Conservation (phyloP, 2,888 invertebrate genomes). For the Amiota minor region DNA sequence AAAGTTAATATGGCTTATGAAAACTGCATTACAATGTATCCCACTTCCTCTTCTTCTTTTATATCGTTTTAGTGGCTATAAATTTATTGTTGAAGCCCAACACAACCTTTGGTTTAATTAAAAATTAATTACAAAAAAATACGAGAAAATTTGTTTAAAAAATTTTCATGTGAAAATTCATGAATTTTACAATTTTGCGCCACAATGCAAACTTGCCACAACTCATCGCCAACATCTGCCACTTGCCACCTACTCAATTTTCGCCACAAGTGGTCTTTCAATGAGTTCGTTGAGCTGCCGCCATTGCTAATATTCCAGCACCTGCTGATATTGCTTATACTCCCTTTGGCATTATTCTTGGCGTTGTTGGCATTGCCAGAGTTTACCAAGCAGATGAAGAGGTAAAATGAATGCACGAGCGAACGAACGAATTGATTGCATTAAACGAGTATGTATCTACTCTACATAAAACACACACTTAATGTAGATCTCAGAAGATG, state of each 20-base stretch:
- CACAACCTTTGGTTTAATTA: neutral
- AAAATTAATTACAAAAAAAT: slow-evolving; percentile 56
- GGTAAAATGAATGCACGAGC: no score
- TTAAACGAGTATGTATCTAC: neutral
- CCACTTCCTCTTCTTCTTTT: no score
- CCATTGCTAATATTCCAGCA: no score
- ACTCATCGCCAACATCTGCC: no score
- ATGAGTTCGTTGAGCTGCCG: no score
- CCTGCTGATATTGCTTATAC: neutral
- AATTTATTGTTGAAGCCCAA: no score
- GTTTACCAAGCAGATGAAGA: neutral
- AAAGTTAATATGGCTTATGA: no score
- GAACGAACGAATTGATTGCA: neutral
- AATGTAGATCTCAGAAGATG: neutral
- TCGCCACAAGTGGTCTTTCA: no score
- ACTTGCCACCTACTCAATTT: no score
- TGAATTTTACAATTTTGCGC: slow-evolving; percentile 46
- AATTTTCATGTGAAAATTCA: slow-evolving; percentile 34
- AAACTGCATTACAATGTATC: no score
- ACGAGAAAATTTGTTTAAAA: slow-evolving; percentile 42
- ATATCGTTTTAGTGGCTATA: no score
- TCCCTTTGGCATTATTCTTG: neutral
- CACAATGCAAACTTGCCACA: no score
- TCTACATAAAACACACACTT: neutral
- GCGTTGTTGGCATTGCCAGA: neutral